phyloP scores from a whole-genome alignment of 2,797 vertebrate species.

The Squalus acanthias region DNA sequence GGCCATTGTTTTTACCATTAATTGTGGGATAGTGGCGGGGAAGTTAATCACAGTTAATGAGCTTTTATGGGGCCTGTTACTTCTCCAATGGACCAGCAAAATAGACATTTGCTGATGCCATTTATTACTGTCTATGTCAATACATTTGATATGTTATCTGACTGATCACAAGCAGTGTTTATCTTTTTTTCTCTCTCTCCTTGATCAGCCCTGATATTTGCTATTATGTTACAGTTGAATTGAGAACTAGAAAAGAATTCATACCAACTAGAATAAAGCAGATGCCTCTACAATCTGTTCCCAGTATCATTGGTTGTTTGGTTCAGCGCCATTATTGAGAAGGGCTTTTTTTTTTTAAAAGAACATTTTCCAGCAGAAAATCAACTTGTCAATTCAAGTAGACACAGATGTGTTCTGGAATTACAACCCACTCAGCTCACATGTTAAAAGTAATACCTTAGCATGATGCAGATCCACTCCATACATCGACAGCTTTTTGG shows the following conservation, averaged over 20 bases:
- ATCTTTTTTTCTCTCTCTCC: background rate
- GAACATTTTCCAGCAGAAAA: background rate
- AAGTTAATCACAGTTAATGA: background rate
- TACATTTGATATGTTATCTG: background rate
- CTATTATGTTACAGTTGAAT: background rate
- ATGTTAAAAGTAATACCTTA: conserved; percentile 65
- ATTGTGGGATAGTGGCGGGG: background rate
- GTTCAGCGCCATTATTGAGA: too few relatives aligned
- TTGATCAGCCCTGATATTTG: background rate
- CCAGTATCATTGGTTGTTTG: background rate
- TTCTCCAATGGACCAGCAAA: background rate
- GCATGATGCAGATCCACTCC: conserved; percentile 97
- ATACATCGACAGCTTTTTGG: conserved; percentile 97
- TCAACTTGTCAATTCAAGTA: background rate
- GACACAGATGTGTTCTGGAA: background rate
- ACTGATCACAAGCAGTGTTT: background rate
- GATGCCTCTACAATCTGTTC: background rate
- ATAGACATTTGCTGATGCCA: background rate
- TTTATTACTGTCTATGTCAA: background rate
- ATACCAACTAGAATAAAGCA: background rate
- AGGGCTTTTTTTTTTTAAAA: background rate
- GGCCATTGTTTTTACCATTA: background rate
- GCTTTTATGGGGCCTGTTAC: background rate
- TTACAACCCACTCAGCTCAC: background rate
- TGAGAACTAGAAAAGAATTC: background rate